Base-by-base conservation (phyloP, 2,888 invertebrate genomes). In the Perizoma affinitatum region DNA sequence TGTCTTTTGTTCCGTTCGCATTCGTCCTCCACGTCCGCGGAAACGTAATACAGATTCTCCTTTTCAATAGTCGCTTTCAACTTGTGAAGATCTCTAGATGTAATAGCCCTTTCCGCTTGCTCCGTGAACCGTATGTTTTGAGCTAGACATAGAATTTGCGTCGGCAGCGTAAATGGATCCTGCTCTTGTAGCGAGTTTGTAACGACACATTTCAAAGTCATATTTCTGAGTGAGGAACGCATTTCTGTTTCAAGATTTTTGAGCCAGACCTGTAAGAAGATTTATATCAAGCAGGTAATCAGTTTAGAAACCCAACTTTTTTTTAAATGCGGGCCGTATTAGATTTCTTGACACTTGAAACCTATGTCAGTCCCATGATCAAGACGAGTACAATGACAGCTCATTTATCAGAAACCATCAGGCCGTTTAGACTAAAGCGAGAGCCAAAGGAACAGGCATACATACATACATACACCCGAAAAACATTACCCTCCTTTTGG, bases 111-210 rank as follows among this genome's bases (percentile, higher is more conserved):
- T 86, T 99, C 98, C 68, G 96, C 95, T 79, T 95, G 95, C 66
- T 95, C 94, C 0, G 98, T 97, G 84, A 98, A 99, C 55, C 95
- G 93, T 54, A 99, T 95, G 75, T 95, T 96, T 76, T 98, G 97
- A 4, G 96, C 95, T 49, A 98, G 92, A 80, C 97, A 97, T 44
- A 98, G 90, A 69, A 98, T 95, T 94, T 98, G 92, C 83, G 86
- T 73, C 93, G 96, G 93, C 94, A 96, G 65, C 87, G 87, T 83
- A 75, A 92, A 90, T 10, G 90, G 87, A 76, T 92, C 91, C 64
- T 88, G 90, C 76, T 77, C 90, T 86, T 87, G 89, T 76, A 88
- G 73, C 71, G 89, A 87, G 85, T 88, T 82, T 68, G 86, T 86
- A 80, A 85, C 80, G 43, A 92, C 73, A 69, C 94, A 94, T 77